These are phyloP conservation scores for Pammene fasciana DNA, from an alignment of 2,888 invertebrate genomes.

Conservation along the genomic window DNA sequence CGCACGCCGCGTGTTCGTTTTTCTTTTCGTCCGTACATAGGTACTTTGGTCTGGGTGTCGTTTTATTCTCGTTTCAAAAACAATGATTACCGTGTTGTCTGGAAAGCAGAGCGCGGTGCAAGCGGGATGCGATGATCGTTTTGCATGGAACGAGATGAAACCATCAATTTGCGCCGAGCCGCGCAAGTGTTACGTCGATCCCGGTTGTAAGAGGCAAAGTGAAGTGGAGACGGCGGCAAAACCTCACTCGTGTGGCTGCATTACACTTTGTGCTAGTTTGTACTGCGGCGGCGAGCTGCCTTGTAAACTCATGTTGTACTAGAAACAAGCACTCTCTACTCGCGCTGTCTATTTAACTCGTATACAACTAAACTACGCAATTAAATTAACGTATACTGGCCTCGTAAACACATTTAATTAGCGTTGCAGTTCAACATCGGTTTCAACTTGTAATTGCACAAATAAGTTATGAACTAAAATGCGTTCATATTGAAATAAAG, in stretches of 20 bases:
- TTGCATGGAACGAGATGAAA: slow-evolving; percentile 78
- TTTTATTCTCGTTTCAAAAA: slow-evolving; percentile 76
- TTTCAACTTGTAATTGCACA: neutral
- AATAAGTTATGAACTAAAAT: slow-evolving; percentile 4
- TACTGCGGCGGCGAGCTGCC: slow-evolving; percentile 53
- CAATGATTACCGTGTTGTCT: slow-evolving; percentile 77
- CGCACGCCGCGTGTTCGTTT: slow-evolving; percentile 73
- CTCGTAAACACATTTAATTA: slow-evolving; percentile 12
- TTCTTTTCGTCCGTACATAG: slow-evolving; percentile 68
- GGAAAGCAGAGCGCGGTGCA: slow-evolving; percentile 65
- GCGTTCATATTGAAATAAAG: neutral
- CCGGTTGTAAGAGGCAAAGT: slow-evolving; percentile 62
- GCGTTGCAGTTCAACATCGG: neutral
- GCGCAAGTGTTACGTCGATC: slow-evolving; percentile 67
- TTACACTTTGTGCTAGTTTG: slow-evolving; percentile 59
- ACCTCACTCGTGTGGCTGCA: slow-evolving; percentile 57
- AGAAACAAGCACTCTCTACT: slow-evolving; percentile 53
- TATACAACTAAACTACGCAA: slow-evolving; percentile 8
- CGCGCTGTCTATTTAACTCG: slow-evolving; percentile 5
- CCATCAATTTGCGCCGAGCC: slow-evolving; percentile 75
- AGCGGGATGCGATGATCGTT: slow-evolving; percentile 75
- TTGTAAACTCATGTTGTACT: slow-evolving; percentile 60
- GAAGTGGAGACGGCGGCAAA: slow-evolving; percentile 45
- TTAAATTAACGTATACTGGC: slow-evolving; percentile 8
- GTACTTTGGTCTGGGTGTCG: slow-evolving; percentile 67